Evolutionary conservation across 2,797 vertebrate genomes (phyloP).

Genomic region (Characodon lateralis): DNA sequence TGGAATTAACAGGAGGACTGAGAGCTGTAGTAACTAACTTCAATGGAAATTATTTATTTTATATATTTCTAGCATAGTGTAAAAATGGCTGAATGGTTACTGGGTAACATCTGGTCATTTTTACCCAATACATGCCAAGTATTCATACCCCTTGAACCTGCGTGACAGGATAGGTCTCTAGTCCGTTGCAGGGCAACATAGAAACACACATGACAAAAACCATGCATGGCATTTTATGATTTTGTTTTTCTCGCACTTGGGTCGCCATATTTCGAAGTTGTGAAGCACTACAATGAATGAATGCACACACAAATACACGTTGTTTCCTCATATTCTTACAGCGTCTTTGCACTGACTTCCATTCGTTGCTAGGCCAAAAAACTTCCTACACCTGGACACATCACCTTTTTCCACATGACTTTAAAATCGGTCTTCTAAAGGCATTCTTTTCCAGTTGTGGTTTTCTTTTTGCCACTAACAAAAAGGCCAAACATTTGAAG

Average conservation of each 20-base stretch:
- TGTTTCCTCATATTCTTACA: no score
- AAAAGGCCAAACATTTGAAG: background rate
- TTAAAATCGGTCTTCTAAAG: background rate
- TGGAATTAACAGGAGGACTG: constrained; percentile 50
- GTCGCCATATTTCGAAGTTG: no score
- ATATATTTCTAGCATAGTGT: background rate
- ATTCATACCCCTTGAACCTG: background rate
- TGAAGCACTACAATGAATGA: no score
- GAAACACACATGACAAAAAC: background rate
- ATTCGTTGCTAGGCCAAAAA: background rate
- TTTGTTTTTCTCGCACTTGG: no score
- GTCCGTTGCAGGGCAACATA: background rate
- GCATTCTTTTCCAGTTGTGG: background rate
- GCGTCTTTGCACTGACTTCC: no score
- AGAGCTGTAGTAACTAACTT: constrained; percentile 24
- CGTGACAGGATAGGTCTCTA: background rate
- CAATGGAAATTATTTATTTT: background rate
- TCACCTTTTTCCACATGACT: background rate
- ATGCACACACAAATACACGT: no score
- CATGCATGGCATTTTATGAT: background rate
- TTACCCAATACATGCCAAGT: background rate
- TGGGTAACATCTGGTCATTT: background rate
- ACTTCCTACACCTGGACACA: background rate
- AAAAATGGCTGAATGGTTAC: background rate
- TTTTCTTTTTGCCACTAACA: background rate